A percentile compares a stretch with the other conserved stretches of the same genome.
phyloP scores from a whole-genome alignment of 2,113 vertebrate genomes.

The Brachyistius frenatus region DNA sequence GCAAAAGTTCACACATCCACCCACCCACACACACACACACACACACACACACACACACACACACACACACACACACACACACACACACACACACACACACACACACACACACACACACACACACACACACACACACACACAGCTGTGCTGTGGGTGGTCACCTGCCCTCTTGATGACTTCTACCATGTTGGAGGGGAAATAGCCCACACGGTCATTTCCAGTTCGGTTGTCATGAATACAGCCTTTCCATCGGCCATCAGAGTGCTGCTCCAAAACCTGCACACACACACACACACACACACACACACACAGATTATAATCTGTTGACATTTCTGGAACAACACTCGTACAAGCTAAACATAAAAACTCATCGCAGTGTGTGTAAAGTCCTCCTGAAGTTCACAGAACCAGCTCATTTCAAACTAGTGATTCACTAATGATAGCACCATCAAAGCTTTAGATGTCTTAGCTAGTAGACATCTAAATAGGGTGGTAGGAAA shows the following conservation, averaged over 20 bases:
- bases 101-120: constrained; percentile 38
- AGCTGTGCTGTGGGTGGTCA: constrained; percentile 82
- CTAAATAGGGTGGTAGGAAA: too few species aligned
- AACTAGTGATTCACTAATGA: too few species aligned
- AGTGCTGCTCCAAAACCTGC: constrained; percentile 97
- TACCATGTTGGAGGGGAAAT: constrained; percentile 96
- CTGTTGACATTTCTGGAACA: not conserved
- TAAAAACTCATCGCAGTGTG: not conserved
- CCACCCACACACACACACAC: constrained; percentile 12
- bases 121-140: constrained; percentile 59
- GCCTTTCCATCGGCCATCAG: constrained; percentile 97
- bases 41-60: constrained; percentile 37
- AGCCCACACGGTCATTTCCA: constrained; percentile 97
- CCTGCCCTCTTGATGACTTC: constrained; percentile 98
- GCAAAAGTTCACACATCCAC: constrained; percentile 11
- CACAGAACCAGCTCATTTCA: not conserved
- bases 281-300: constrained; percentile 4
- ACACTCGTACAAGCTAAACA: not conserved
- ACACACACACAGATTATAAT: not conserved
- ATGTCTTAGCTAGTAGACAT: too few species aligned
- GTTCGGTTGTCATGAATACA: constrained; percentile 99
- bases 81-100: constrained; percentile 40
- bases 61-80: constrained; percentile 57
- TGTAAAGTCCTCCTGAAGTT: not conserved
- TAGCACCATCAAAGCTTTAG: too few species aligned